A percentile compares a stretch with the other conserved stretches of the same genome.
Evolutionary conservation across 2,888 invertebrate species (phyloP).

Genomic region (Drosophila cyrtoloma): DNA sequence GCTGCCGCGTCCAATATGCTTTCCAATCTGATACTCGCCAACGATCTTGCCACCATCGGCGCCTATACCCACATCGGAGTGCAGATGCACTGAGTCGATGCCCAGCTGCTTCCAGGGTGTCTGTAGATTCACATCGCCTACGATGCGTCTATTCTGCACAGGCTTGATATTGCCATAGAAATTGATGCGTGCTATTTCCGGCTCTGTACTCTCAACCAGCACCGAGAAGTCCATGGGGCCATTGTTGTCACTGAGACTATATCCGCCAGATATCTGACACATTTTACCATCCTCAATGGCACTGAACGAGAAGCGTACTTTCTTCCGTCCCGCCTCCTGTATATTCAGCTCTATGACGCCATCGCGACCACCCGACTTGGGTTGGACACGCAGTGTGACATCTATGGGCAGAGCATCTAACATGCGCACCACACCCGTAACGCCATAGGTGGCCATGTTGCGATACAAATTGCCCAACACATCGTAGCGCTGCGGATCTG

Average conservation of each 20-base stretch:
- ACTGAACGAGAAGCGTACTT: slow-evolving; percentile 81
- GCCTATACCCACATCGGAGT: slow-evolving; percentile 72
- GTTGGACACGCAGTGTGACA: slow-evolving; percentile 85
- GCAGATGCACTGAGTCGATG: slow-evolving; percentile 81
- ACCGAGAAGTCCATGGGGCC: slow-evolving; percentile 85
- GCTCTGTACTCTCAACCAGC: slow-evolving; percentile 82
- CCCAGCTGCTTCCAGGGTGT: slow-evolving; percentile 84
- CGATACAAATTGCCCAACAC: slow-evolving; percentile 85
- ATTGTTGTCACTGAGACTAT: slow-evolving; percentile 81
- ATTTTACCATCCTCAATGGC: slow-evolving; percentile 85
- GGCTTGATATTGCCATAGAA: slow-evolving; percentile 79
- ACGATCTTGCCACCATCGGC: slow-evolving; percentile 77
- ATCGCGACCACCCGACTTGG: slow-evolving; percentile 84
- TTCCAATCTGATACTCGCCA: slow-evolving; percentile 85
- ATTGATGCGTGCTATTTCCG: slow-evolving; percentile 81
- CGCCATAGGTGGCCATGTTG: slow-evolving; percentile 84
- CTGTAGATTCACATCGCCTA: slow-evolving; percentile 78
- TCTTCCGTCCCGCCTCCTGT: slow-evolving; percentile 69
- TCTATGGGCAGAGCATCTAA: slow-evolving; percentile 84
- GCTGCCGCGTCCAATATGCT: slow-evolving; percentile 85
- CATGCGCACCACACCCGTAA: slow-evolving; percentile 85
- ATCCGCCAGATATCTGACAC: slow-evolving; percentile 85
- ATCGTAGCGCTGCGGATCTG: slow-evolving; percentile 72
- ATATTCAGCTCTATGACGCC: slow-evolving; percentile 83
- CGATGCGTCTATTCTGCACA: slow-evolving; percentile 47